These are phyloP conservation scores for Mythimna lalbum DNA, from an alignment of 2,888 invertebrate species.

Conservation along the genomic window DNA sequence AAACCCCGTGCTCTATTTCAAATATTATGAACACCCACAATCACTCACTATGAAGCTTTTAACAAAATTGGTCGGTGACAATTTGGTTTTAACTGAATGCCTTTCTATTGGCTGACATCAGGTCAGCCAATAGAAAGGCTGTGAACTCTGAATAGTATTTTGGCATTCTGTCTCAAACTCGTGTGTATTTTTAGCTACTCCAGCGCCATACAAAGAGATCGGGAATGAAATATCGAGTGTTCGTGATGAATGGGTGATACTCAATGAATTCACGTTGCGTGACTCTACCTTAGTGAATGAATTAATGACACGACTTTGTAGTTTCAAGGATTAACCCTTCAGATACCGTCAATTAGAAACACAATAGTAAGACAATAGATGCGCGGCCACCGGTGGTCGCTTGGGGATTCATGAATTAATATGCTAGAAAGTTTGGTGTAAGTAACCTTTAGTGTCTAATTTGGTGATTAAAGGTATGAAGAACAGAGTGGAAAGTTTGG, in stretches of 20 bases:
- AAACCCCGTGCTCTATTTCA: slow-evolving; percentile 21
- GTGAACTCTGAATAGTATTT: slow-evolving; percentile 15
- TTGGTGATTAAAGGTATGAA: background rate
- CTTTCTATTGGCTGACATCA: no score
- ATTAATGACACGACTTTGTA: slow-evolving; percentile 6
- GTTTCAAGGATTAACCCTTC: background rate
- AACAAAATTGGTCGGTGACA: slow-evolving; percentile 16
- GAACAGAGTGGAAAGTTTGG: background rate
- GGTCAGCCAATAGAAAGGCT: no score
- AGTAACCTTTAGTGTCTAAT: background rate
- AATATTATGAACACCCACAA: slow-evolving; percentile 18
- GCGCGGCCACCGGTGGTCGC: no score
- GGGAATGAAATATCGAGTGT: slow-evolving; percentile 36
- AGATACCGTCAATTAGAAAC: no score
- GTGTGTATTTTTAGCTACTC: slow-evolving; percentile 10
- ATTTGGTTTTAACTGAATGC: slow-evolving; percentile 18
- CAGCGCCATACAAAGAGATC: slow-evolving; percentile 10
- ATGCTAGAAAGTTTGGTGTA: background rate
- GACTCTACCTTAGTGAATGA: background rate
- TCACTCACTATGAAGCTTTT: slow-evolving; percentile 29
- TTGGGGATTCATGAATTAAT: background rate
- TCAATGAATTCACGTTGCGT: slow-evolving; percentile 15
- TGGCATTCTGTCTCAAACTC: slow-evolving; percentile 9
- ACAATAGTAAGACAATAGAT: no score
- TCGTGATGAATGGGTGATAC: slow-evolving; percentile 33